Evolutionary conservation across 2,797 vertebrate species (phyloP), one percentile per base, ranked within the genome.

Genomic region (Apogon hyalosoma): DNA sequence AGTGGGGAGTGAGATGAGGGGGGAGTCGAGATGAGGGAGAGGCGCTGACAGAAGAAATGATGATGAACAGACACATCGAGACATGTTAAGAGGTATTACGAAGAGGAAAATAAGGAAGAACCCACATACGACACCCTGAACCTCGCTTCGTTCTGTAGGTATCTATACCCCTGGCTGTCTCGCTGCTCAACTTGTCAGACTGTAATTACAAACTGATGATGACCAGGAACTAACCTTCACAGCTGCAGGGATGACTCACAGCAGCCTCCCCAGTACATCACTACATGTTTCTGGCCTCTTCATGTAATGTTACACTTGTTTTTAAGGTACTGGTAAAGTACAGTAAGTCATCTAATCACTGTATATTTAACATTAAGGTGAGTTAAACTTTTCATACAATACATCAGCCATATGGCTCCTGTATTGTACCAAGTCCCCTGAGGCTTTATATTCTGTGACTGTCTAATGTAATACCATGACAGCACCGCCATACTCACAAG

Each of bases 1-100:
- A 73, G 75, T 28, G 59, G 53, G 48, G 21, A 47, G 64, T 39
- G 38, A 45, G 55, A 31, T 16, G 18, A 11, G 11, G 46, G 42
- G 15, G n/a, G 14, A 21, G 63, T 21, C 12, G 67, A 52, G 40
- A 78, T 9, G 60, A 61, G 63, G 48, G 38, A 15, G 65, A 71
- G 66, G 55, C 70, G 67, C 78, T 78, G 80, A 87, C 69, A 85
- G 71, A 61, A 46, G 51, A 49, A 40, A 51, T 28, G 57, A 73
- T 83, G 82, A 84, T 80, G 73, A 88, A 63, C 58, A 77, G 73
- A 80, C 59, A 71, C 40, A 46, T 62, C 38, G 63, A 70, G 62
- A 65, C 66, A 41, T 49, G 45, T 58, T 56, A 60, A 6, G 1
- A 48, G 51, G 57, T 73, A 67, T 80, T 54, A 65, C 1, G 2